These are phyloP conservation scores for Troides oblongomaculatus DNA, from an alignment of 2,888 invertebrate genomes.

Conservation along the genomic window DNA sequence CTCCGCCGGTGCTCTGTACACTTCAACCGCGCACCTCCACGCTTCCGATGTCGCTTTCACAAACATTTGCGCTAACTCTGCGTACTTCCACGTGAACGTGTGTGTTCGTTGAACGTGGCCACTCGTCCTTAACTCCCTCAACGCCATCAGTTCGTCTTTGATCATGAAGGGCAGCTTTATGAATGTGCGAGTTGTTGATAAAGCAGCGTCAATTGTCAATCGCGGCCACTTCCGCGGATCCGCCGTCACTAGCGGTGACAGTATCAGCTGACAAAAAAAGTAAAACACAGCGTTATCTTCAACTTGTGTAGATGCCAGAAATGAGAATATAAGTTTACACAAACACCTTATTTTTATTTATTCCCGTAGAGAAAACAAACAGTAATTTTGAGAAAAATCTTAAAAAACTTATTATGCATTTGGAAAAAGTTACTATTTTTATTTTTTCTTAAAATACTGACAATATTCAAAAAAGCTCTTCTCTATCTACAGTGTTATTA, in stretches of 20 bases:
- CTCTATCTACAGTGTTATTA: too few relatives aligned
- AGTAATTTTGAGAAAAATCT: too few relatives aligned
- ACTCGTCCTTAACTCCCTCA: conserved; percentile 54
- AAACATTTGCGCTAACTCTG: conserved; percentile 61
- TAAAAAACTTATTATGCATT: too few relatives aligned
- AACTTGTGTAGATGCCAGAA: background rate
- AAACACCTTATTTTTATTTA: too few relatives aligned
- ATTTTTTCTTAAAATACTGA: too few relatives aligned
- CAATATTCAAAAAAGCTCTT: too few relatives aligned
- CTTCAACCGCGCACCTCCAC: conserved; percentile 52
- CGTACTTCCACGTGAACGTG: conserved; percentile 69
- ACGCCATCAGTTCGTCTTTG: conserved; percentile 57
- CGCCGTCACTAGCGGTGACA: conserved; percentile 66
- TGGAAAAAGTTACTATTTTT: too few relatives aligned
- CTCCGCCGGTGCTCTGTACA: conserved; percentile 63
- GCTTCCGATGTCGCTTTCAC: conserved; percentile 60
- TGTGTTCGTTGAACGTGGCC: conserved; percentile 57
- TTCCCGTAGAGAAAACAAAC: too few relatives aligned
- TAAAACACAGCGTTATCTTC: too few relatives aligned
- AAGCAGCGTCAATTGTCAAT: conserved; percentile 44
- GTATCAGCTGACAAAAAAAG: conserved; percentile 52
- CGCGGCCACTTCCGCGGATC: conserved; percentile 72
- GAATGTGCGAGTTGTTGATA: conserved; percentile 45
- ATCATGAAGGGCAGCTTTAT: conserved; percentile 56
- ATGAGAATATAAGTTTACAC: too few relatives aligned